Evolutionary conservation across 1,140 invertebrate species (phyloP), one percentile per base, ranked within the genome.

Genomic region (Drosophila nigrodunni): DNA sequence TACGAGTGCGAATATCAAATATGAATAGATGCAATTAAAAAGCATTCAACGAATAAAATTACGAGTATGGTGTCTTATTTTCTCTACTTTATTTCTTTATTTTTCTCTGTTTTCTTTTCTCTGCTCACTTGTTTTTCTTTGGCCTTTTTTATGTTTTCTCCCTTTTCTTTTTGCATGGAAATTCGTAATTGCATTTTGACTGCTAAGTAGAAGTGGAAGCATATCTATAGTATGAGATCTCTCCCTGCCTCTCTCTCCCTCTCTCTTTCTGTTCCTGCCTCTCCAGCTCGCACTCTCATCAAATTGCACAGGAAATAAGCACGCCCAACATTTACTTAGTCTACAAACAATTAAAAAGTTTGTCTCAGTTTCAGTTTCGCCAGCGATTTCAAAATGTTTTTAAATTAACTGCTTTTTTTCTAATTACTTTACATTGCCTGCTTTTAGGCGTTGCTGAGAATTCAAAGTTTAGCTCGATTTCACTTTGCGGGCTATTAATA

Each of bases 21-120:
- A 41, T 65, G 54, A 60, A 68, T 61, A 68, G 57, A 69, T 55
- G 71, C 47, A 74, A 74, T 74, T 74, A 74, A 74, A 74, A 74
- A 74, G 65, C 71, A 52, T 74, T 74, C 70, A 73, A 15, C 30
- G 62, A 65, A 66, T 35, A 15, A 47, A 65, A 72, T 71, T 46
- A 54, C 41, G 52, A 66, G 30, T 25, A 59, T 50, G 21, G 10
- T 52, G 35, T 41, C 43, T 58, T 59, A 35, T 65, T 18, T 34
- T 9, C 39, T 34, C 11, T 62, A 39, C 30, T 35, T 50, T 52
- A 7, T 15, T 46, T 46, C 15, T 46, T 47, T 47, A 1, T 18
- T 47, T 47, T 15, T 15, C 10, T 50, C 7, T 50, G 25, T 10
- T 50, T 18, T n/a, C 18, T 47, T 46, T 8, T 47, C 15, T 21